Evolutionary conservation across 2,888 invertebrate species (phyloP).

Genomic region (Agrochola lychnidis): DNA sequence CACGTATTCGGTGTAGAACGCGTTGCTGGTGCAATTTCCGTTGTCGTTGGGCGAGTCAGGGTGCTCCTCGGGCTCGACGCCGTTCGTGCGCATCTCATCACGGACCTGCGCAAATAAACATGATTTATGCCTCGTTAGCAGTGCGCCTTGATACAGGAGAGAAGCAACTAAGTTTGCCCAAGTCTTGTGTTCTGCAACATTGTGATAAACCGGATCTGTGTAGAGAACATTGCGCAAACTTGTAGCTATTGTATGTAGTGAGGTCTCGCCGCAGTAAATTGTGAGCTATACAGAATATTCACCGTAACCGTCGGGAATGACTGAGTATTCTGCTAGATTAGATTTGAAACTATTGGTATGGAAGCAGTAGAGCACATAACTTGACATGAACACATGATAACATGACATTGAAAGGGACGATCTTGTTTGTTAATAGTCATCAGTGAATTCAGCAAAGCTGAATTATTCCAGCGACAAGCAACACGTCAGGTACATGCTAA

Average conservation of each 20-base stretch:
- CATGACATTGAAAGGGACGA: neutral
- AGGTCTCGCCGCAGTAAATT: neutral
- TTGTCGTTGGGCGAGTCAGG: constrained; percentile 90
- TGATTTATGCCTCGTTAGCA: constrained; percentile 29
- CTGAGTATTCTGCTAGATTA: constrained; percentile 3
- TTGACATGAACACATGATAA: too few relatives aligned
- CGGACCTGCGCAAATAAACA: constrained; percentile 84
- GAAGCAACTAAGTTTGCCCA: constrained; percentile 4
- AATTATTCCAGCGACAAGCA: neutral
- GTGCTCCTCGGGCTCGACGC: constrained; percentile 91
- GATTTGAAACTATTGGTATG: neutral
- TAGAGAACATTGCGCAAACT: neutral
- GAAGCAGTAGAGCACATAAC: neutral
- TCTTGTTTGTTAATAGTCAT: neutral
- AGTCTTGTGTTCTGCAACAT: constrained; percentile 1
- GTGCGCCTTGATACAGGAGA: neutral
- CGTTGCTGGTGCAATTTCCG: constrained; percentile 92
- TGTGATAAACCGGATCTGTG: neutral
- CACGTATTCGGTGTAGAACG: constrained; percentile 88
- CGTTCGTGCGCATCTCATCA: constrained; percentile 91
- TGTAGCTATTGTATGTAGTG: neutral
- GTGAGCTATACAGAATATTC: neutral
- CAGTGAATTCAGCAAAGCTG: neutral
- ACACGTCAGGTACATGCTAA: neutral
- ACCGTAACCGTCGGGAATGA: neutral